Evolutionary conservation across 2,888 invertebrate genomes (phyloP).

Genomic region (Pyrgus malvae): DNA sequence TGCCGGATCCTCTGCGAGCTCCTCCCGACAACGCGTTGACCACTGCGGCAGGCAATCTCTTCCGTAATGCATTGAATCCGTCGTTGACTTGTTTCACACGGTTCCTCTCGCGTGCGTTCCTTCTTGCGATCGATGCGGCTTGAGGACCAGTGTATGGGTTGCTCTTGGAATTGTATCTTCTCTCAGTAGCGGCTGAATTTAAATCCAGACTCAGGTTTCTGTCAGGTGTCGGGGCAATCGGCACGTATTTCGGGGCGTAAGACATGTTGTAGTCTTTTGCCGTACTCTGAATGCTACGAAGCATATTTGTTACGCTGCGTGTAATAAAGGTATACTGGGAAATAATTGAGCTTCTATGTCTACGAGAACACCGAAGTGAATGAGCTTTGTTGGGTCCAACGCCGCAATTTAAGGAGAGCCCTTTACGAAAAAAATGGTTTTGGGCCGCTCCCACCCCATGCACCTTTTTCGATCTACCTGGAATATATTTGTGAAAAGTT

Average conservation of each 20-base stretch:
- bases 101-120: constrained; percentile 97
- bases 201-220: too few relatives aligned
- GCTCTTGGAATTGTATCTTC: constrained; percentile 85
- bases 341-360: constrained; percentile 46
- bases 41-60: constrained; percentile 91
- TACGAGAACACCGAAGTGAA: constrained; percentile 54
- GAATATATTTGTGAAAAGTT: constrained; percentile 49
- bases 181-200: constrained; percentile 75
- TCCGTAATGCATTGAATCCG: constrained; percentile 92
- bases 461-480: constrained; percentile 67
- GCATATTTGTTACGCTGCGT: constrained; percentile 25
- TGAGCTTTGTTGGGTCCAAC: constrained; percentile 54
- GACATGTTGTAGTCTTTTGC: constrained; percentile 34
- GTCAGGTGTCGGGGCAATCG: constrained; percentile 81
- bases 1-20: constrained; percentile 88
- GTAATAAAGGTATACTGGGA: constrained; percentile 9
- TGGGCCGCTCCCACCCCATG: constrained; percentile 64
- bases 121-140: constrained; percentile 91
- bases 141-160: constrained; percentile 82
- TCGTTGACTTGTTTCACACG: constrained; percentile 97
- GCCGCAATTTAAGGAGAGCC: constrained; percentile 64
- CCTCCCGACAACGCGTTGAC: constrained; percentile 84
- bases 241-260: constrained; percentile 60
- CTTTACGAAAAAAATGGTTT: constrained; percentile 67
- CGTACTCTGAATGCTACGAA: constrained; percentile 38